Evolutionary conservation across 2,888 invertebrate genomes (phyloP).

Genomic region (Drosophila nr. fundita): DNA sequence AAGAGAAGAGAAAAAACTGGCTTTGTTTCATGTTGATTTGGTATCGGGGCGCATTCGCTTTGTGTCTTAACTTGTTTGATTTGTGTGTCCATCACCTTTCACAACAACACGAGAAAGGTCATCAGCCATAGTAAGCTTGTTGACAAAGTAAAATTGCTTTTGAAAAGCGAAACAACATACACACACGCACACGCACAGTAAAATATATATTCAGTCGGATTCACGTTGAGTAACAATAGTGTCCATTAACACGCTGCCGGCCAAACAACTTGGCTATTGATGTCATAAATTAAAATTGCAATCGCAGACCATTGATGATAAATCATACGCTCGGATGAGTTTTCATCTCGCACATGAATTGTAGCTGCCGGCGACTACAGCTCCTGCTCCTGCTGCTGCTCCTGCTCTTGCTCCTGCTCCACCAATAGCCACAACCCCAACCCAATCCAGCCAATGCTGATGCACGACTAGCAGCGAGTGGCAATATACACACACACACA

Average conservation of each 20-base stretch:
- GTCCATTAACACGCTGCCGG: conserved; percentile 69
- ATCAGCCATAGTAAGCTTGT: conserved; percentile 34
- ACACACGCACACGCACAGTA: conserved; percentile 7
- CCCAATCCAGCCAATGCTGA: conserved; percentile 32
- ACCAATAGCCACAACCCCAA: neutral
- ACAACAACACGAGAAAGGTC: conserved; percentile 5
- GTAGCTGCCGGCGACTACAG: conserved; percentile 61
- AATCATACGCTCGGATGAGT: conserved; percentile 72
- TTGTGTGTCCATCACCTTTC: conserved; percentile 10
- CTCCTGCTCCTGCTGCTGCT: neutral
- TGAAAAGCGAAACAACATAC: conserved; percentile 23
- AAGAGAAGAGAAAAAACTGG: neutral
- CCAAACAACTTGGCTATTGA: conserved; percentile 67
- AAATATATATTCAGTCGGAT: conserved; percentile 26
- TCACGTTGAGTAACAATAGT: conserved; percentile 63
- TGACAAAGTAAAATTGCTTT: conserved; percentile 46
- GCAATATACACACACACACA: conserved; percentile 5
- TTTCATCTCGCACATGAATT: conserved; percentile 74
- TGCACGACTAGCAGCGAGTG: conserved; percentile 30
- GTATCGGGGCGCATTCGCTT: neutral
- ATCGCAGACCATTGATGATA: conserved; percentile 73
- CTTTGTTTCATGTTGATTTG: neutral
- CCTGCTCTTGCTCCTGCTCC: neutral
- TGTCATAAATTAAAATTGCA: conserved; percentile 75
- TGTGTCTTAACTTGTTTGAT: conserved; percentile 1